Evolutionary conservation across 2,888 invertebrate genomes (phyloP), one percentile per base, ranked within the genome.

Genomic region (Andrena minutula): DNA sequence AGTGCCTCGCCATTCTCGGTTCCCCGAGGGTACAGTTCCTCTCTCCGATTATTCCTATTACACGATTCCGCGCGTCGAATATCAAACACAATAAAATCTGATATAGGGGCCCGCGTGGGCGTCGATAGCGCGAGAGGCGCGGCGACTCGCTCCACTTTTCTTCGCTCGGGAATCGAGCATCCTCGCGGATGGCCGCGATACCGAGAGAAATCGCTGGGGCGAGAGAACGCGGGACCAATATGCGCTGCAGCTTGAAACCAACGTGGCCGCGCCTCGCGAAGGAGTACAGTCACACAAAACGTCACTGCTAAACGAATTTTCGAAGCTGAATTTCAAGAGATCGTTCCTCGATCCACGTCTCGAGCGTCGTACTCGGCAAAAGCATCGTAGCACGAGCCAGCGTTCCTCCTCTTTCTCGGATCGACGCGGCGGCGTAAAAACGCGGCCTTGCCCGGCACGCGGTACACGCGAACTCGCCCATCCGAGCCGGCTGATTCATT

Each of bases 371-470:
- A 66, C 51, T 49, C 64, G 56, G 69, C 35, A 35, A 75, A 66
- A 71, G 77, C 58, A 47, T 79, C 69, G 58, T 70, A 81, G 84
- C 80, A 79, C 82, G 83, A 85, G 86, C 75, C 76, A 70, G 61
- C 75, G 75, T 65, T 75, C 51, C 61, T 56, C 61, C 71, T 76
- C 64, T 65, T 79, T 70, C 82, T 70, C 76, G 66, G 60, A 68
- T 41, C 16, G 41, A 16, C 41, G 64, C 60, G 75, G 76, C 77
- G 76, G 69, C 70, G 86, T 89, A 89, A 89, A 89, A 89, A 88
- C 88, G 81, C 89, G 89, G 86, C 89, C 89, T 90, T 90, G 89
- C 85, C 79, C 74, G 89, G 89, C 87, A 89, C 87, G 89, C 89
- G 86, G 85, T 88, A 89, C 86, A 88, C 82, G 87, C 88, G 86